These are phyloP conservation scores for Petrocephalus microphthalmus DNA, from an alignment of 2,113 vertebrate genomes.

Conservation along the genomic window DNA sequence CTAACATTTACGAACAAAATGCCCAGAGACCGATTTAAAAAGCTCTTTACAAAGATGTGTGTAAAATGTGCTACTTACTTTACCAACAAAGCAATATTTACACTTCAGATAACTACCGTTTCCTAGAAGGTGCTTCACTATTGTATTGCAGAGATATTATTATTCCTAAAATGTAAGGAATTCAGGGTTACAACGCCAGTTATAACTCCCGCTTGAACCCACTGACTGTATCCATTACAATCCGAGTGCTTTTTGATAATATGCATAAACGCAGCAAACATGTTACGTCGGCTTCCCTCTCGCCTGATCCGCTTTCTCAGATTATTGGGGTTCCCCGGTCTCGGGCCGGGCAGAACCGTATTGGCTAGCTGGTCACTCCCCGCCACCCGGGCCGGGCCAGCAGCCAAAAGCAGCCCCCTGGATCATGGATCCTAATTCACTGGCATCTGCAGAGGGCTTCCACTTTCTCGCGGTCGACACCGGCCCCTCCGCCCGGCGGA, in stretches of 20 bases:
- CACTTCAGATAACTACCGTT: not conserved
- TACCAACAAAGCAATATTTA: slow-evolving; percentile 2
- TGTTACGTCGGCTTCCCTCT: not conserved
- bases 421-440: not conserved
- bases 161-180: not conserved
- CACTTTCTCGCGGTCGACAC: not conserved
- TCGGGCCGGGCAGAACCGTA: not conserved
- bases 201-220: not conserved
- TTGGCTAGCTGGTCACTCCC: not conserved
- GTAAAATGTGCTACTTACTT: not conserved
- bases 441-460: not conserved
- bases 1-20: not conserved
- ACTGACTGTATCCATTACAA: not conserved
- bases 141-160: not conserved
- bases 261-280: not conserved
- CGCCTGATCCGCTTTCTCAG: not conserved
- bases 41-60: not conserved
- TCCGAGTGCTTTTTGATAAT: not conserved
- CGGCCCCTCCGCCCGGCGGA: not conserved
- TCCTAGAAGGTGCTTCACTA: not conserved
- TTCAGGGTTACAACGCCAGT: not conserved
- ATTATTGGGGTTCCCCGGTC: not conserved
- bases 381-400: not conserved
- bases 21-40: not conserved
- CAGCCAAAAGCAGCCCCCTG: not conserved